A percentile compares a stretch with the other conserved stretches of the same genome.
Conservation (phyloP, 2,888 invertebrate species). For the Chesias legatella region DNA sequence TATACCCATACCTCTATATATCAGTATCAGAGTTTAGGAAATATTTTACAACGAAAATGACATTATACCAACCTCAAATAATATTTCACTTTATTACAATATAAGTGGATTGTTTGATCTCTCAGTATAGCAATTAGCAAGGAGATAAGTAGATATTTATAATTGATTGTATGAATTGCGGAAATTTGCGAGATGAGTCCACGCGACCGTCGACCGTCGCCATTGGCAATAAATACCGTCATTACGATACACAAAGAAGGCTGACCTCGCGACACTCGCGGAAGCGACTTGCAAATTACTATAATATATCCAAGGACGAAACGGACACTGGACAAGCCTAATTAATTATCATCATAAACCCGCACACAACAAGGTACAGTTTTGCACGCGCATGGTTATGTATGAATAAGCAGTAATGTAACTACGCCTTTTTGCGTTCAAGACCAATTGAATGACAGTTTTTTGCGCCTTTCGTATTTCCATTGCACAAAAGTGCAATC, state of each 20-base stretch:
- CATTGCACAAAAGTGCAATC: too few relatives aligned
- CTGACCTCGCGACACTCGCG: conserved; percentile 55
- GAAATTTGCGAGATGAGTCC: conserved; percentile 37
- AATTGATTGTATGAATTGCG: conserved; percentile 38
- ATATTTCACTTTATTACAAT: too few relatives aligned
- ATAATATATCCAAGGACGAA: conserved; percentile 53
- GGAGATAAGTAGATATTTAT: too few relatives aligned
- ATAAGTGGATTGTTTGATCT: too few relatives aligned
- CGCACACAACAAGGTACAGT: conserved; percentile 11
- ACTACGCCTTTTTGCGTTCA: conserved; percentile 9
- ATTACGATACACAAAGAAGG: conserved; percentile 40
- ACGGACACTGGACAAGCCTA: conserved; percentile 34
- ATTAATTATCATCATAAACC: conserved; percentile 34
- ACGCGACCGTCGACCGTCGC: conserved; percentile 19
- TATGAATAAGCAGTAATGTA: conserved; percentile 7
- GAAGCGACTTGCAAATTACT: conserved; percentile 73
- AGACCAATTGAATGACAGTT: conserved; percentile 9
- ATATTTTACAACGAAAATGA: too few relatives aligned
- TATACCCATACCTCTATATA: too few relatives aligned
- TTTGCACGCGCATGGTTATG: conserved; percentile 6
- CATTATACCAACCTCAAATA: too few relatives aligned
- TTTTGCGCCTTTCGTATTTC: conserved; percentile 4
- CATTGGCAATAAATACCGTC: conserved; percentile 36
- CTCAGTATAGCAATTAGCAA: too few relatives aligned
- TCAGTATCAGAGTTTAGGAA: too few relatives aligned